Conservation (phyloP, 2,888 invertebrate genomes). For the Harpalus rubripes region DNA sequence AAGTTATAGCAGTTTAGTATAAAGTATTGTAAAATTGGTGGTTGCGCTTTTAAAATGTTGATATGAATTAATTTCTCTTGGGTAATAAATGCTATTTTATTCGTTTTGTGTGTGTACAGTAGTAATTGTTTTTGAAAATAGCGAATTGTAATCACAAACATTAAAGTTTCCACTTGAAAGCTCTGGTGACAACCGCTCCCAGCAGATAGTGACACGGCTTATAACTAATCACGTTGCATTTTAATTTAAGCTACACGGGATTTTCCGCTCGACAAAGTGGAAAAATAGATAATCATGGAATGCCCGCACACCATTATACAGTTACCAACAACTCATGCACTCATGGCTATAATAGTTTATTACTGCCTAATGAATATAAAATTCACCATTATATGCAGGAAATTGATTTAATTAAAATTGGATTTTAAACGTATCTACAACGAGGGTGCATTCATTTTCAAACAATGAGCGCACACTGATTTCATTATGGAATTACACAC, state of each 20-base stretch:
- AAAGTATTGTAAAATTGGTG: too few species aligned
- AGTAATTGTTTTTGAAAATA: not conserved
- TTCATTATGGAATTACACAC: not conserved
- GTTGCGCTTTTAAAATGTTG: too few species aligned
- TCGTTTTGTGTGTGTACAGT: not conserved
- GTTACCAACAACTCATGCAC: not conserved
- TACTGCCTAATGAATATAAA: constrained; percentile 13
- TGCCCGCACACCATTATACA: not conserved
- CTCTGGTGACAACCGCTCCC: not conserved
- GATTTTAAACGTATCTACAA: not conserved
- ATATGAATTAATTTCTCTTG: not conserved
- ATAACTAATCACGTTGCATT: constrained; percentile 23
- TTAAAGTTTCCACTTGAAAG: not conserved
- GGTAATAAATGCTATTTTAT: not conserved
- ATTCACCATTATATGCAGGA: not conserved
- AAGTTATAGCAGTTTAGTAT: too few species aligned
- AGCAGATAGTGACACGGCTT: not conserved
- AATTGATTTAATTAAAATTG: constrained; percentile 30
- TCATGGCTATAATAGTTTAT: not conserved
- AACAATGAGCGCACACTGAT: not conserved
- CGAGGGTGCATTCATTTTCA: not conserved
- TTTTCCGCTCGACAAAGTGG: constrained; percentile 9
- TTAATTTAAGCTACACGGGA: constrained; percentile 3
- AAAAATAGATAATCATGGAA: constrained; percentile 19
- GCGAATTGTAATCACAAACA: constrained; percentile 8